Percentiles rank a stretch among this genome's conserved stretches.
These are phyloP conservation scores for Hesperophylax magnus DNA, from an alignment of 1,140 invertebrate species.

Conservation along the genomic window DNA sequence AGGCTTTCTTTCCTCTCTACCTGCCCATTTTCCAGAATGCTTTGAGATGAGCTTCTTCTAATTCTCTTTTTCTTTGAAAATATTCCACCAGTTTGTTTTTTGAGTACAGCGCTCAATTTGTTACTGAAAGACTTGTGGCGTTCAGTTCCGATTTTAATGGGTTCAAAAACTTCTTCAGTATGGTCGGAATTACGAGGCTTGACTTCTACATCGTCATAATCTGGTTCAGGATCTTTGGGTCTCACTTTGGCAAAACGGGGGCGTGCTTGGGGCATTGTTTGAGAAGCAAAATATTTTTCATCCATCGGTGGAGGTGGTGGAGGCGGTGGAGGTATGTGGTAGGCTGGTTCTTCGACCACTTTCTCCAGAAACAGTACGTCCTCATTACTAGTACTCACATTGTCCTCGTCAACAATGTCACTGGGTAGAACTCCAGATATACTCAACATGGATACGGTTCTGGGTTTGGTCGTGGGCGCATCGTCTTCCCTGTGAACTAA, in stretches of 20 bases:
- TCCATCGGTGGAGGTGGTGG: conserved; percentile 50
- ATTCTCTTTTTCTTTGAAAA: background rate
- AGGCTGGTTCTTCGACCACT: conserved; percentile 4
- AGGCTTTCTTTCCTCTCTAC: background rate
- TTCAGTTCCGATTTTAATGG: conserved; percentile 28
- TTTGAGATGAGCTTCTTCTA: conserved; percentile 26
- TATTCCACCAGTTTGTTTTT: conserved; percentile 5
- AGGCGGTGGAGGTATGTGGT: conserved; percentile 36
- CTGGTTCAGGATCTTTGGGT: conserved; percentile 12
- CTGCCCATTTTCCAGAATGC: background rate
- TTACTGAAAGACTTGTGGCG: conserved; percentile 6
- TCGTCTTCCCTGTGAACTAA: conserved; percentile 58
- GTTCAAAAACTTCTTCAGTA: background rate
- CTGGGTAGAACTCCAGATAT: conserved; percentile 15
- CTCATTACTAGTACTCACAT: conserved; percentile 28
- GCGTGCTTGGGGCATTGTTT: background rate
- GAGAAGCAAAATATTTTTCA: conserved; percentile 34
- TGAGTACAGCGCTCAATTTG: conserved; percentile 42
- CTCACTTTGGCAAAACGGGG: background rate
- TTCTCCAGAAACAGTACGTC: background rate
- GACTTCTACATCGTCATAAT: conserved; percentile 9
- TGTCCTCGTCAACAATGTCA: conserved; percentile 34
- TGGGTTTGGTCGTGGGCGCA: background rate
- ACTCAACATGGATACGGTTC: background rate
- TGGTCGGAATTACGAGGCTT: background rate